Evolutionary conservation across 2,113 vertebrate genomes (phyloP), one percentile per base, ranked within the genome.

Genomic region (Glaucomys volans): DNA sequence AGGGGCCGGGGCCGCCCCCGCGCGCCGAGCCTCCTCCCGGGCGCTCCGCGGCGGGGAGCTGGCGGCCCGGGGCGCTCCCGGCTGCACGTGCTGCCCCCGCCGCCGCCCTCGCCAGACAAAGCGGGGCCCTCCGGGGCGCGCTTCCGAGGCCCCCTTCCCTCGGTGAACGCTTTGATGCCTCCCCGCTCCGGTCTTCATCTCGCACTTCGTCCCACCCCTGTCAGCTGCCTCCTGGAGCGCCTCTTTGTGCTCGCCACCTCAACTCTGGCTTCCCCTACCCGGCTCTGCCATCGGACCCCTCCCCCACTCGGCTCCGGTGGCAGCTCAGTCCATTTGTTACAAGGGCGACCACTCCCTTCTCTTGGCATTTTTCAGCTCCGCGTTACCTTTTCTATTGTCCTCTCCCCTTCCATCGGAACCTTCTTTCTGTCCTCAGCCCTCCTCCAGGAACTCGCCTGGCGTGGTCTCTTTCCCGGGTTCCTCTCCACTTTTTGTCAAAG

Each of bases 1-100:
- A 37, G 80, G 64, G 82, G 76, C 44, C 44, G 18, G 37, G 59
- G 85, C 22, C 62, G 54, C 67, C 93, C 82, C 67, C 17, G 42
- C 85, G 26, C 72, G 4, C 37, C 62, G 32, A 52, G 76, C 88
- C 62, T 87, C 40, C 74, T 74, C 74, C 8, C 9, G 0, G n/a
- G 62, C 81, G 44, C 57, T 59, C 69, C 14, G 40, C 24, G 26
- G 93, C 42, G 5, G 37, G 87, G 91, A 94, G 35, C 81, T 75
- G 57, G 91, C 52, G 32, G 74, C 44, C 47, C 57, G 8, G 35
- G 94, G 95, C 66, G 66, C 91, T 40, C 50, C 72, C 2, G 14
- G 67, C 94, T 93, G 96, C 97, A 96, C 97, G 97, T 96, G 97
- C 94, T 88, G 93, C 32, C 93, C 76, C 66, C 24, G 74, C 91